Conservation (phyloP, 2,888 invertebrate species). For the Eustalomyia histrio region DNA sequence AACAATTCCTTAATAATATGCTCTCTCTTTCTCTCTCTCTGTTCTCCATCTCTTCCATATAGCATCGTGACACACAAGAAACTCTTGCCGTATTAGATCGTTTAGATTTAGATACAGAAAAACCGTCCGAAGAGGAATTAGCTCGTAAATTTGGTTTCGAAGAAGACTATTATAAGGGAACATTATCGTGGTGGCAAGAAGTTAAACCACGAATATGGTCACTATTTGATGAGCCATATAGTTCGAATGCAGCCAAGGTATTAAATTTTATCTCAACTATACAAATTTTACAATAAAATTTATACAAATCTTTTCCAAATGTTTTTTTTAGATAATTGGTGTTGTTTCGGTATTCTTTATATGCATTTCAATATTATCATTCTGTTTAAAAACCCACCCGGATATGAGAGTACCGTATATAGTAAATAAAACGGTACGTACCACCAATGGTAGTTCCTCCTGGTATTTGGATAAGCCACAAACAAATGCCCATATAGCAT, state of each 20-base stretch:
- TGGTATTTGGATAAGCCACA: conserved; percentile 94
- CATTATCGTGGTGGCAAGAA: conserved; percentile 97
- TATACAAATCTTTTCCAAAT: neutral
- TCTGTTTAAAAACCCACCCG: conserved; percentile 99
- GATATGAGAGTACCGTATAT: conserved; percentile 97
- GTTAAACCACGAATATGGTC: conserved; percentile 99
- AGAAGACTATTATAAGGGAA: conserved; percentile 94
- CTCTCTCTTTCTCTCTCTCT: neutral
- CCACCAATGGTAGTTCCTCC: conserved; percentile 86
- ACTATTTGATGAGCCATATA: conserved; percentile 99
- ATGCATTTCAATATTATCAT: conserved; percentile 98
- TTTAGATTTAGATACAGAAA: conserved; percentile 98
- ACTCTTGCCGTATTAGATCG: conserved; percentile 98
- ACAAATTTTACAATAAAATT: too few species aligned
- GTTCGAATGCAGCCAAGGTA: conserved; percentile 98
- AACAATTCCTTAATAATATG: neutral
- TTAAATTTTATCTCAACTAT: neutral
- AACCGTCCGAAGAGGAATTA: conserved; percentile 98
- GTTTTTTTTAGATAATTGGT: conserved; percentile 91
- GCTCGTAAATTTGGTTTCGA: conserved; percentile 98
- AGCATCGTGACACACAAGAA: conserved; percentile 99
- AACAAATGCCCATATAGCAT: conserved; percentile 97
- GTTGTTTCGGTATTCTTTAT: conserved; percentile 99
- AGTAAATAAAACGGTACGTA: conserved; percentile 88
- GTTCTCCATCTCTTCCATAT: conserved; percentile 55